These are phyloP conservation scores for Diadumene lineata DNA, from an alignment of 92 coral and sea anemone species.

Conservation along the genomic window DNA sequence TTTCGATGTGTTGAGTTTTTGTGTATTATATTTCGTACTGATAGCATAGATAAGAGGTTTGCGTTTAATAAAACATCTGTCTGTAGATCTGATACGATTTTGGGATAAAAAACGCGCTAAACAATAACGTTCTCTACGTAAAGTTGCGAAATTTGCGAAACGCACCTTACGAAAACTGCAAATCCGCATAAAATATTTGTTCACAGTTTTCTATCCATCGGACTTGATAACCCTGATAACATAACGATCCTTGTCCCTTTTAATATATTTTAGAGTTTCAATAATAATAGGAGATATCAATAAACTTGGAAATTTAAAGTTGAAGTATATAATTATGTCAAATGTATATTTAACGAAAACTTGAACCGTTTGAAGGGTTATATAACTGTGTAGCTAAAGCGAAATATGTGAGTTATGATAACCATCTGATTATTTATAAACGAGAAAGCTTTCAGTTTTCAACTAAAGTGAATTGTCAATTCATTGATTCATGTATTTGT, in stretches of 20 bases:
- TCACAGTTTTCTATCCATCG: no score
- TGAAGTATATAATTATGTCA: no score
- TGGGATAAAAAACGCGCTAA: background rate
- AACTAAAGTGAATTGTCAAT: background rate
- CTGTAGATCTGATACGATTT: background rate
- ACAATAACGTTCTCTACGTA: no score
- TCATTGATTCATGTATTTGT: background rate
- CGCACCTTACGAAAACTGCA: no score
- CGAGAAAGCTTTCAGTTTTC: background rate
- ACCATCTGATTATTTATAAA: background rate
- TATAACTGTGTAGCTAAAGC: background rate
- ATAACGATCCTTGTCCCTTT: no score
- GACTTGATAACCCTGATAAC: no score
- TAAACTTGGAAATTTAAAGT: no score
- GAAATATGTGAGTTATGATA: background rate
- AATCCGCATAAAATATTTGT: no score
- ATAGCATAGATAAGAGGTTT: background rate
- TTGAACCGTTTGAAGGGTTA: background rate
- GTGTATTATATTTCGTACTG: background rate
- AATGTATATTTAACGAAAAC: no score
- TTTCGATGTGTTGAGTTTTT: background rate
- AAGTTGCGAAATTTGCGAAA: no score
- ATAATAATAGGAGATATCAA: no score
- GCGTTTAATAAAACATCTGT: background rate
- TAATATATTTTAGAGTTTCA: no score